A percentile compares a stretch with the other conserved stretches of the same genome.
Conservation (phyloP, 2,888 invertebrate genomes). For the Esperia sulphurella region DNA sequence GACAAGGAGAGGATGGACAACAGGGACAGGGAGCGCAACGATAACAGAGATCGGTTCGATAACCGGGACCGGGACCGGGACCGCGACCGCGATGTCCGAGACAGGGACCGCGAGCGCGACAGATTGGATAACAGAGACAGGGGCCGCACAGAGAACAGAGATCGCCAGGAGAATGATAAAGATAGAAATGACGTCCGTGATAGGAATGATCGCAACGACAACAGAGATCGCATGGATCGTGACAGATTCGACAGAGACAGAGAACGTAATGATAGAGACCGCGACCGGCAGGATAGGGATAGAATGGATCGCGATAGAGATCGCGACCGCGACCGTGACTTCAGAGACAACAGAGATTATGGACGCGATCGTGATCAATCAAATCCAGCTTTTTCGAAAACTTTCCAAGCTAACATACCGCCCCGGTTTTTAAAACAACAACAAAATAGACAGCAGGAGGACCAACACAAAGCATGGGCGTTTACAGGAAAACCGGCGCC, state of each 20-base stretch:
- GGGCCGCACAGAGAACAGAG: slow-evolving; percentile 32
- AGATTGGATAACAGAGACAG: slow-evolving; percentile 32
- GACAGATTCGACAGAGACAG: slow-evolving; percentile 35
- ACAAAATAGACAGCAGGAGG: slow-evolving; percentile 73
- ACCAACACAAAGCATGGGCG: slow-evolving; percentile 66
- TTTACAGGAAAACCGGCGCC: slow-evolving; percentile 60
- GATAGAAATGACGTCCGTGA: slow-evolving; percentile 43
- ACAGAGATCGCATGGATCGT: slow-evolving; percentile 29
- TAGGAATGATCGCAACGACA: slow-evolving; percentile 48
- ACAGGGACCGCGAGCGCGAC: slow-evolving; percentile 28
- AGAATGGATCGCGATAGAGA: slow-evolving; percentile 34
- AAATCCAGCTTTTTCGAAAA: slow-evolving; percentile 83
- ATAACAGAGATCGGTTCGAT: slow-evolving; percentile 29
- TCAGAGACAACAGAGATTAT: slow-evolving; percentile 42
- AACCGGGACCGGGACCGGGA: slow-evolving; percentile 36
- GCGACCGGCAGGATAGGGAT: slow-evolving; percentile 31
- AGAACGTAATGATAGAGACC: slow-evolving; percentile 24
- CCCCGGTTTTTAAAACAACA: slow-evolving; percentile 92
- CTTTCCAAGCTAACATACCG: slow-evolving; percentile 90
- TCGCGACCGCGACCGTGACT: slow-evolving; percentile 38
- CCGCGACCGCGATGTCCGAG: slow-evolving; percentile 37
- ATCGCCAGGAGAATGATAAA: slow-evolving; percentile 31
- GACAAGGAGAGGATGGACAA: slow-evolving; percentile 40
- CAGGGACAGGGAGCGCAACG: slow-evolving; percentile 45
- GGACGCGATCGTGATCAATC: slow-evolving; percentile 72